Evolutionary conservation across 2,888 invertebrate genomes (phyloP).

Genomic region (Noctua comes): DNA sequence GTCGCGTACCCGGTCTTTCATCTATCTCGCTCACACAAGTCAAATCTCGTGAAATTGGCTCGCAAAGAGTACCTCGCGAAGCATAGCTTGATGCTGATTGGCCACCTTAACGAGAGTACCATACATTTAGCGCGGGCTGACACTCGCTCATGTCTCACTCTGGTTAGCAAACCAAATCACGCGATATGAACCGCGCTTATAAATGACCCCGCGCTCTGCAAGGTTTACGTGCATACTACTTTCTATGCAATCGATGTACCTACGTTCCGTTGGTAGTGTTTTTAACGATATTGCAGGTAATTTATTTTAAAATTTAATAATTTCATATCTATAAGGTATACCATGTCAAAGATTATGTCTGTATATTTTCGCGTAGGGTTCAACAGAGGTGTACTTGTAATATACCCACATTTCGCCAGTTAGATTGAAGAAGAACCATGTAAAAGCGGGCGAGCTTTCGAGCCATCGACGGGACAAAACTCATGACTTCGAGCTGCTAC

Average conservation of each 20-base stretch:
- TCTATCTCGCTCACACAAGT: neutral
- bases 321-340: neutral
- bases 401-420: neutral
- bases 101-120: conserved; percentile 60
- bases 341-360: neutral
- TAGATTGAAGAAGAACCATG: neutral
- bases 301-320: neutral
- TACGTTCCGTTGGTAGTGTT: conserved; percentile 14
- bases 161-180: conserved; percentile 83
- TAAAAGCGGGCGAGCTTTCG: neutral
- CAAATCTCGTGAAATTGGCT: neutral
- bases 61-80: neutral
- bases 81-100: neutral
- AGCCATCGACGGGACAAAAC: neutral
- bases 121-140: conserved; percentile 74
- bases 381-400: neutral
- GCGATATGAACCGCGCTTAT: conserved; percentile 77
- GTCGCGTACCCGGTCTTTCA: too few relatives aligned
- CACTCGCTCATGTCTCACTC: conserved; percentile 78
- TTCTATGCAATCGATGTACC: conserved; percentile 47
- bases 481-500: neutral
- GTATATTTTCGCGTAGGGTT: neutral
- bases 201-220: conserved; percentile 63
- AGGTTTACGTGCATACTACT: conserved; percentile 46
- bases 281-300: conserved; percentile 1